Conservation (phyloP, 2,888 invertebrate species). For the Scelioninae gen. 2 region DNA sequence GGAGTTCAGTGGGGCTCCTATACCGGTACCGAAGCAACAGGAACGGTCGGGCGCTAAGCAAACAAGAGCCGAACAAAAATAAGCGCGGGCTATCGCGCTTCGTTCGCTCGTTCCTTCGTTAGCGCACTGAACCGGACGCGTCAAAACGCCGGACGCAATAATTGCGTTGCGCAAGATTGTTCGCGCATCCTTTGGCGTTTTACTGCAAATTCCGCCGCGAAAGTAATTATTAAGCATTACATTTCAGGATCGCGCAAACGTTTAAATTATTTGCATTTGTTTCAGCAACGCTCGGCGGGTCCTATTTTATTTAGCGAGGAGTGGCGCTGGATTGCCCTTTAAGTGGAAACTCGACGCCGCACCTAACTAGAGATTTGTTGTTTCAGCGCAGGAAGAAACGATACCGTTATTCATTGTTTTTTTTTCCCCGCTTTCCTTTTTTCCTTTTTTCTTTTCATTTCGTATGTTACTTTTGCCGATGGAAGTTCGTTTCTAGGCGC, state of each 20-base stretch:
- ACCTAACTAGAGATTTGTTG: slow-evolving; percentile 10
- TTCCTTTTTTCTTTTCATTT: too few species aligned
- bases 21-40: too few species aligned
- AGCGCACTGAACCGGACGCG: slow-evolving; percentile 10
- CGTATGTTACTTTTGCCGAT: too few species aligned
- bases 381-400: not conserved
- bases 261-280: slow-evolving; percentile 25
- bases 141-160: slow-evolving; percentile 33
- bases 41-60: slow-evolving; percentile 30
- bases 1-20: too few species aligned
- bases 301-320: slow-evolving; percentile 9
- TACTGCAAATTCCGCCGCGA: not conserved
- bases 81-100: slow-evolving; percentile 28
- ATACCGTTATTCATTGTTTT: too few species aligned
- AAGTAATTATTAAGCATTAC: slow-evolving; percentile 17
- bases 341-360: not conserved
- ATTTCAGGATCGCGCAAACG: slow-evolving; percentile 21
- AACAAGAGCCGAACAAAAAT: slow-evolving; percentile 47
- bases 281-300: slow-evolving; percentile 9
- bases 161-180: slow-evolving; percentile 32
- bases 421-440: too few species aligned
- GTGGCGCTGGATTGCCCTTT: slow-evolving; percentile 24
- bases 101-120: slow-evolving; percentile 16
- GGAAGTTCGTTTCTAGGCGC: too few species aligned
- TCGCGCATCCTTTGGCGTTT: slow-evolving; percentile 21